Evolutionary conservation across 2,888 invertebrate species (phyloP).

Genomic region (Microctonus hyperodae): DNA sequence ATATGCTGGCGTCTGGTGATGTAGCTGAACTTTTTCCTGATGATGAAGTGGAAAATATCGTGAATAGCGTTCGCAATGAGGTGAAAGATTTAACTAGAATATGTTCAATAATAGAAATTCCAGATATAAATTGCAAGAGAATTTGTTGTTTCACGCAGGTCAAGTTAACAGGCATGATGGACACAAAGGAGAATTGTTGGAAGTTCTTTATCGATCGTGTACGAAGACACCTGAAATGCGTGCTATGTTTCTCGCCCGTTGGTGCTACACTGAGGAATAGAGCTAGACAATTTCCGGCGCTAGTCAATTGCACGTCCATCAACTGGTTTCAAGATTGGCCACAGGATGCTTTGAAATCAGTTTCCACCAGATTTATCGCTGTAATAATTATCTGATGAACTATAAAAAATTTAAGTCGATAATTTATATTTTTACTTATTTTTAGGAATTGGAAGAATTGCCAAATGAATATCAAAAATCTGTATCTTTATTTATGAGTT

Average conservation of each 20-base stretch:
- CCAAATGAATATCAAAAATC: constrained; percentile 58
- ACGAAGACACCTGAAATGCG: constrained; percentile 76
- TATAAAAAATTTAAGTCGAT: background rate
- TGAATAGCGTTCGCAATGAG: constrained; percentile 78
- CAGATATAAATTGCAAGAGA: background rate
- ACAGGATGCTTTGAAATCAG: constrained; percentile 86
- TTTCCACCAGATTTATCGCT: constrained; percentile 83
- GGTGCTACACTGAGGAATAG: constrained; percentile 87
- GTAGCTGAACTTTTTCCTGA: constrained; percentile 90
- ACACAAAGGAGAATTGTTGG: constrained; percentile 94
- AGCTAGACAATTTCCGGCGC: constrained; percentile 91
- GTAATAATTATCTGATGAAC: constrained; percentile 58
- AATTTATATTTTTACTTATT: constrained; percentile 17
- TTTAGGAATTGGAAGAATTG: constrained; percentile 67
- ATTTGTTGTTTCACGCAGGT: constrained; percentile 63
- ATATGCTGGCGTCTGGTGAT: constrained; percentile 92
- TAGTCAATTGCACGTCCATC: constrained; percentile 91
- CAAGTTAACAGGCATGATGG: constrained; percentile 81
- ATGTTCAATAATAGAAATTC: background rate
- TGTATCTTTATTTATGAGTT: constrained; percentile 88
- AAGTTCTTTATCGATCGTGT: constrained; percentile 92
- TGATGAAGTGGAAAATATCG: constrained; percentile 88
- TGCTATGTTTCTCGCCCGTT: constrained; percentile 94
- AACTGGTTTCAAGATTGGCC: constrained; percentile 99
- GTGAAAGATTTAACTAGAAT: constrained; percentile 57